Evolutionary conservation across 2,113 vertebrate species (phyloP), one percentile per base, ranked within the genome.

Genomic region (Peromyscus leucopus): DNA sequence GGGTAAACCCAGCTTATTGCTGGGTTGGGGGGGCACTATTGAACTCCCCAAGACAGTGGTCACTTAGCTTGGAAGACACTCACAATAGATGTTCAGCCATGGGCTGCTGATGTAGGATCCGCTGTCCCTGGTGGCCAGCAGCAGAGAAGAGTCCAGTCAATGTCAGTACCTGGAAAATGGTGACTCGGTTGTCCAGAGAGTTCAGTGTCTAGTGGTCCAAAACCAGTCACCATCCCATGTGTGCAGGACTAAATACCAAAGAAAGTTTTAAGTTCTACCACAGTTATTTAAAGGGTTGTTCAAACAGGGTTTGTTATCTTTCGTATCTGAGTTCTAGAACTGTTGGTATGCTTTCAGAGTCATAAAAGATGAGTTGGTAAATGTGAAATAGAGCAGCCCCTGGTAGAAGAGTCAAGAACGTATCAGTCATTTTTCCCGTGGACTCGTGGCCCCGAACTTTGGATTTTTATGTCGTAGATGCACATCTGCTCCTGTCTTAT

Each of bases 401-500:
- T 26, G 84, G 13, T 51, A 42, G 48, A 42, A 36, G 31, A 17
- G 9, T 4, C 67, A 46, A 33, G 13, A 55, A 11, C 28, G 1
- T 0, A 0, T 46, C 36, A 2, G 22, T 51, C 31, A 69, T 28
- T 51, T 48, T 74, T 28, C 36, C 39, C n/a, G 0, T 36, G 17
- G 28, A 42, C 12, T 24, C 9, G 0, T 11, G 7, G 19, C 46
- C 31, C 55, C n/a, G 31, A 31, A 19, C 72, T n/a, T 36, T 0
- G 0, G 13, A 28, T 6, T 46, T 36, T 59, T 10, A 1, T 6
- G 0, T 6, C 42, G 21, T 42, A 28, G 36, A 39, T 4, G 7
- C 42, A 2, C 19, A 2, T 1, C 28, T 7, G 0, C 12, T 28
- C 39, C 0, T 22, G 2, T 59, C 42, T 51, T 7, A 0, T 22